Conservation (phyloP, 2,797 vertebrate species). For the Tenualosa thibaudeaui region DNA sequence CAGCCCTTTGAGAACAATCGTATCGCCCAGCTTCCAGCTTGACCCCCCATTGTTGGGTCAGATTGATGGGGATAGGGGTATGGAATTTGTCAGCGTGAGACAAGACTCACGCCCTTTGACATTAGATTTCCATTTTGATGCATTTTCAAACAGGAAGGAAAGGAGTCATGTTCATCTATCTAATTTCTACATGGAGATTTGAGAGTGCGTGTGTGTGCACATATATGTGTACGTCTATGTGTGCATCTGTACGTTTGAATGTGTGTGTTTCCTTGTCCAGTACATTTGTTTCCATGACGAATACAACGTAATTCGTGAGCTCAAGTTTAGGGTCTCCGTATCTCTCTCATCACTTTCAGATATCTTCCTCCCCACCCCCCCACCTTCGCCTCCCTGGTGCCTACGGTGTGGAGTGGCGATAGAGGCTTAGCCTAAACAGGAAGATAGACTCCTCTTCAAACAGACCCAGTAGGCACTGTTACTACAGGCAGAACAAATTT, state of each 20-base stretch:
- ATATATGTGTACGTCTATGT: background rate
- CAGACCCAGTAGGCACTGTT: slow-evolving; percentile 2
- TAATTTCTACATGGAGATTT: background rate
- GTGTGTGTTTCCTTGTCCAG: background rate
- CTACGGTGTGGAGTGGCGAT: slow-evolving; percentile 28
- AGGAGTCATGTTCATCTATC: background rate
- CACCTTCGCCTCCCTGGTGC: background rate
- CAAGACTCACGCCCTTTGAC: background rate
- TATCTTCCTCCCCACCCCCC: background rate
- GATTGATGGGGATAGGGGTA: slow-evolving; percentile 35
- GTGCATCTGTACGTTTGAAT: background rate
- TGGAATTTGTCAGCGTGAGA: background rate
- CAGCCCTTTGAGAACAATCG: background rate
- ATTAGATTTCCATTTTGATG: background rate
- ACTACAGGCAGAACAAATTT: background rate
- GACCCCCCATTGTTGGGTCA: slow-evolving; percentile 25
- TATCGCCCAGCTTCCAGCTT: background rate
- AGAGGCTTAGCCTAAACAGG: slow-evolving; percentile 54
- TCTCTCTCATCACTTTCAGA: background rate
- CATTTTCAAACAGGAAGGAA: background rate
- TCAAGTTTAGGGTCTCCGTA: background rate
- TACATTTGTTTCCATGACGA: background rate
- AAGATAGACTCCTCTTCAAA: slow-evolving; percentile 33
- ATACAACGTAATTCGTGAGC: background rate
- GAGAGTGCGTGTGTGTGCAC: background rate